Conservation (phyloP, 2,797 vertebrate species). For the Vespertilio murinus region DNA sequence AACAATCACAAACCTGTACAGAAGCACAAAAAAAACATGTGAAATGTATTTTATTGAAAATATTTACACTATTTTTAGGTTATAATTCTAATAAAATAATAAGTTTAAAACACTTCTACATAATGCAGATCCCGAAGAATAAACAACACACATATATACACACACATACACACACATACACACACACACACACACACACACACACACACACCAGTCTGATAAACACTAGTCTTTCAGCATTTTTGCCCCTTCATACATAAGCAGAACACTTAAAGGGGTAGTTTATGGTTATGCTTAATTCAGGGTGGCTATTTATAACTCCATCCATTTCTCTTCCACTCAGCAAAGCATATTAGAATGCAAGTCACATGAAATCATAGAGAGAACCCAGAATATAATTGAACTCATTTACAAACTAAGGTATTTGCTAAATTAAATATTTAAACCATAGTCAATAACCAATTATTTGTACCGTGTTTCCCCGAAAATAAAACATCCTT, state of each 20-base stretch:
- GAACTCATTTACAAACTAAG: conserved; percentile 18
- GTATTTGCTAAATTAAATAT: conserved; percentile 33
- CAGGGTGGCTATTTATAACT: background rate
- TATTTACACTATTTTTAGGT: background rate
- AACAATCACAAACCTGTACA: background rate
- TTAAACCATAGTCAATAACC: conserved; percentile 28
- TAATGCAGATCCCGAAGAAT: background rate
- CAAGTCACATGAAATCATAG: background rate
- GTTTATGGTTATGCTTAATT: background rate
- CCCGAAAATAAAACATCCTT: too few species aligned
- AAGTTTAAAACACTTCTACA: background rate
- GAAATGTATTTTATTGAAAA: background rate
- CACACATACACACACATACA: background rate
- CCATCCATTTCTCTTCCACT: background rate
- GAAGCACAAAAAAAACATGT: background rate
- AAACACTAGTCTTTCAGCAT: background rate
- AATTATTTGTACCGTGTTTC: background rate
- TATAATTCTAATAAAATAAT: background rate
- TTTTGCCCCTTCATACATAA: background rate
- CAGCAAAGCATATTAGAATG: background rate
- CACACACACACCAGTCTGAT: background rate
- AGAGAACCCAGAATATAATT: background rate
- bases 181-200: background rate
- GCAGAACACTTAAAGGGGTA: background rate
- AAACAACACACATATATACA: background rate